Evolutionary conservation across 1,140 invertebrate genomes (phyloP), one percentile per base, ranked within the genome.

Genomic region (Papilio polytes): DNA sequence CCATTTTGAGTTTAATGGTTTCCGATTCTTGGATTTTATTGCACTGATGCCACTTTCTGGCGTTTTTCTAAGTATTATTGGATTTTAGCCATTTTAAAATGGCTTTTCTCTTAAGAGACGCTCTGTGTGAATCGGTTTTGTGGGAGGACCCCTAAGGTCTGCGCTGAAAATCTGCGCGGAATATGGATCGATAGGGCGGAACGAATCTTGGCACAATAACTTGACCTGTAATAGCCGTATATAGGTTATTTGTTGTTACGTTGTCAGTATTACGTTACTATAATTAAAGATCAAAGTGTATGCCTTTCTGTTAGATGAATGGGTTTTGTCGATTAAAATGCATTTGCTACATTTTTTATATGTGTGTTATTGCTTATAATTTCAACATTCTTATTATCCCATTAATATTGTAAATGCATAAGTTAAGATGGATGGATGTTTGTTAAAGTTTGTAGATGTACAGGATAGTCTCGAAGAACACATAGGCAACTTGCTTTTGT

Each of bases 121-220:
- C 88, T 88, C 88, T 88, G 83, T 89, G 80, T 80, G 80, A 51
- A 59, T 80, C 70, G 80, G 78, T 53, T 80, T 70, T 80, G 70
- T 46, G 74, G 77, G 73, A 59, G 53, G 80, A 26, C 20, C 44
- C 36, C 77, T 46, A 10, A 36, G 77, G 15, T 44, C 66, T 46
- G 36, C 90, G 92, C 91, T 83, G 80, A 31, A 70, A 56, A 81
- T 84, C 76, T 92, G 92, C 92, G 92, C 89, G 87, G 73, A 80
- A 81, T 15, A 72, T 1, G 88, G 91, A 94, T 94, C 91, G 89
- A 94, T 94, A 92, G 76, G 44, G 36, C 48, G 20, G 73, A 80
- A 81, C 72, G 72, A 83, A 80, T 80, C 73, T 85, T 86, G 78
- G 84, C 80, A 84, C 72, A 80, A 82, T 80, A 82, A 80, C 80